These are phyloP conservation scores for Scaptomyza montana DNA, from an alignment of 1,140 invertebrate genomes.

Conservation along the genomic window DNA sequence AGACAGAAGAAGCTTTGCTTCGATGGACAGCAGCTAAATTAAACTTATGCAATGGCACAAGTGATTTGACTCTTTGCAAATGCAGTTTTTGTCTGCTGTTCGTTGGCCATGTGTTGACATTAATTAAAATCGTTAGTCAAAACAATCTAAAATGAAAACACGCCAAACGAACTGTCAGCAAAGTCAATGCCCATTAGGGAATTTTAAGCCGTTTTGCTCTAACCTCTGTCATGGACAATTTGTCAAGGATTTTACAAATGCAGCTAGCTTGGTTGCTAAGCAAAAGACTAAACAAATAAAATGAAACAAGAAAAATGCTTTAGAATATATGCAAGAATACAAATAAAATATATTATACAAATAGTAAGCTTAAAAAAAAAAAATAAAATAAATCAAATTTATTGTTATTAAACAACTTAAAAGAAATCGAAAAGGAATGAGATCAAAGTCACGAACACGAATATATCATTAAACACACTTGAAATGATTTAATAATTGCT, in stretches of 20 bases:
- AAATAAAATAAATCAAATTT: too few relatives aligned
- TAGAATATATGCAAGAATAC: too few relatives aligned
- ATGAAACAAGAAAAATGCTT: background rate
- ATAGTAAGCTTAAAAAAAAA: too few relatives aligned
- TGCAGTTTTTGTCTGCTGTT: slow-evolving; percentile 14
- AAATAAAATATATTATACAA: too few relatives aligned
- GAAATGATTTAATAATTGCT: too few relatives aligned
- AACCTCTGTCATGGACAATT: slow-evolving; percentile 23
- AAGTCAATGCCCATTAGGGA: slow-evolving; percentile 21
- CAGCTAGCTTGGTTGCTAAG: background rate
- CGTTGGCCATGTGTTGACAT: slow-evolving; percentile 50
- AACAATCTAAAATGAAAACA: slow-evolving; percentile 51
- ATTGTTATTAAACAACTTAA: too few relatives aligned
- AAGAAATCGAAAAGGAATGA: too few relatives aligned
- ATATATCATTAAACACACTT: too few relatives aligned
- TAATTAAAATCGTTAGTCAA: slow-evolving; percentile 79
- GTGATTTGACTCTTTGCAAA: slow-evolving; percentile 15
- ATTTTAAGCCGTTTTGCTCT: background rate
- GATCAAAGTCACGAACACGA: too few relatives aligned
- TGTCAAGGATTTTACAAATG: slow-evolving; percentile 23
- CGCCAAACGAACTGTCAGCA: background rate
- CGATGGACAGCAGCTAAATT: slow-evolving; percentile 26
- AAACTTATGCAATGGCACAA: slow-evolving; percentile 57
- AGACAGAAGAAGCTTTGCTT: background rate
- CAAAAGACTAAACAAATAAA: too few relatives aligned